These are phyloP conservation scores for Nomada fucata DNA, from an alignment of 2,888 invertebrate species.

Conservation along the genomic window DNA sequence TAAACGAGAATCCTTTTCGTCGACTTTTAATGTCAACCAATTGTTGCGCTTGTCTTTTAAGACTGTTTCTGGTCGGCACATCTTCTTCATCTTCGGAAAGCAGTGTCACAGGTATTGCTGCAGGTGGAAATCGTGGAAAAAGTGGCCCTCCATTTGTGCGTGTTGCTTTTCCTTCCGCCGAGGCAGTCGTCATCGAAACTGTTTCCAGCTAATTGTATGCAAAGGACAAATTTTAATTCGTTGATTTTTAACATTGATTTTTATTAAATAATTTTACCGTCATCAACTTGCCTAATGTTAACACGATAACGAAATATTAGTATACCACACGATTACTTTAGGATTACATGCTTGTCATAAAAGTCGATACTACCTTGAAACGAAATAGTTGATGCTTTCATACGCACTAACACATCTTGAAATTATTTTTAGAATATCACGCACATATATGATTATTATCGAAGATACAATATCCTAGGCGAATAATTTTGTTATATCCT, in stretches of 20 bases:
- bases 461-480: no score
- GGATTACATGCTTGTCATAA: no score
- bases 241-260: not conserved
- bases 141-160: conserved; percentile 72
- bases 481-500: no score
- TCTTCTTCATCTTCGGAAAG: conserved; percentile 92
- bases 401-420: no score
- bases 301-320: no score
- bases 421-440: no score
- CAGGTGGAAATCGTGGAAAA: conserved; percentile 76
- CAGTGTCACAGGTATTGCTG: conserved; percentile 72
- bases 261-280: no score
- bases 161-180: conserved; percentile 67
- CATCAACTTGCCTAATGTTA: no score
- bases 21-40: conserved; percentile 93
- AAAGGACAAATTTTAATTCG: not conserved
- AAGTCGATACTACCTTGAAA: no score
- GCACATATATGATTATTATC: no score
- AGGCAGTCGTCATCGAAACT: conserved; percentile 73
- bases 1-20: conserved; percentile 88
- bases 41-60: conserved; percentile 93
- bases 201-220: conserved; percentile 73
- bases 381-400: no score
- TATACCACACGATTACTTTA: no score
- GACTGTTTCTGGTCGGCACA: conserved; percentile 91